Percentiles rank a stretch among this genome's conserved stretches.
These are phyloP conservation scores for Natator depressus DNA, from an alignment of 2,113 vertebrate genomes.

Conservation along the genomic window DNA sequence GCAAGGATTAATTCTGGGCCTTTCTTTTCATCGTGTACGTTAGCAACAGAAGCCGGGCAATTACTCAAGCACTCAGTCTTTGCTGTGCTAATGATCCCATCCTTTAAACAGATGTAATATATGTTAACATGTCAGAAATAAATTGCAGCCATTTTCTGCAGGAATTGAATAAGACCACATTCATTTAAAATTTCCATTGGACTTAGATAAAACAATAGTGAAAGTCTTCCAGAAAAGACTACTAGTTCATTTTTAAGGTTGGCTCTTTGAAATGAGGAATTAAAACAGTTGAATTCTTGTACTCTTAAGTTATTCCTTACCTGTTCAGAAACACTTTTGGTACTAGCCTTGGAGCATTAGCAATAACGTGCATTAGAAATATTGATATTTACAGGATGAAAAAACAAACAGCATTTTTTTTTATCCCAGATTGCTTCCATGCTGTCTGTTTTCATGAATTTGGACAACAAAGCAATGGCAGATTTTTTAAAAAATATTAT, in stretches of 20 bases:
- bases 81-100: background rate
- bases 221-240: background rate
- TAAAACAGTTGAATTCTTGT: background rate
- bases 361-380: background rate
- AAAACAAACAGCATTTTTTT: background rate
- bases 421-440: background rate
- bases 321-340: background rate
- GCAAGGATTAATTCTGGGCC: background rate
- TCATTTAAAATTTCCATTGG: background rate
- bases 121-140: slow-evolving; percentile 25
- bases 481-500: background rate
- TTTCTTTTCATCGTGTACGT: background rate
- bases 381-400: background rate
- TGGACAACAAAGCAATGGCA: background rate
- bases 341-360: background rate
- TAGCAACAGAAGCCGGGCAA: background rate
- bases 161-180: slow-evolving; percentile 22
- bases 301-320: background rate
- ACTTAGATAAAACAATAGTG: background rate
- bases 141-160: background rate
- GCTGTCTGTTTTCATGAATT: background rate
- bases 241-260: background rate
- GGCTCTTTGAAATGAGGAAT: background rate
- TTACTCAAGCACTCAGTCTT: background rate
- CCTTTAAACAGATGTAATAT: slow-evolving; percentile 41